Base-by-base conservation (phyloP, 2,888 invertebrate genomes). In the Cartodere bifasciata region DNA sequence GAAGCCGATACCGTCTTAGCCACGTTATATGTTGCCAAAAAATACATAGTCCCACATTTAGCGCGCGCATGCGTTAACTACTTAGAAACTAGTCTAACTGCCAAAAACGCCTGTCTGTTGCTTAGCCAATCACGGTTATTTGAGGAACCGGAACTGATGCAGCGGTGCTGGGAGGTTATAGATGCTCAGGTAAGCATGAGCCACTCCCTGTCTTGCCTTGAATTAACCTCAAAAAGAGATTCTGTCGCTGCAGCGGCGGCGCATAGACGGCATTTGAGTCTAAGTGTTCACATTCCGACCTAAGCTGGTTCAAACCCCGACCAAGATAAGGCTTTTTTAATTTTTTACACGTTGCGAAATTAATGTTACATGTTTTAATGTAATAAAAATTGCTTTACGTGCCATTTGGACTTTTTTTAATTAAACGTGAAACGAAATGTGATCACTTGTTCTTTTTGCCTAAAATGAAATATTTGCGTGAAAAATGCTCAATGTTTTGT, bases 111-210 rank as follows among this genome's bases (percentile, higher is more conserved):
- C 43, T 94, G 94, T 62, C 72, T 95, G 45, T 74, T 95, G 45
- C 72, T 95, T 50, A 91, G 91, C 62, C 94, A 95, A 63, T 90
- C 91, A 42, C 70, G 91, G 47, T 71, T 95, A 35, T 94, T 94
- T 67, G 94, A 95, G 64, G 94, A 95, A 63, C 87, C 90, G 35
- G 92, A 94, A 57, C 70, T 95, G 47, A 92, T 92, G 90, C 85
- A 90, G 62, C 72, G 90, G 46, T 91, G 91, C 67, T 91, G 90
- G 90, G 90, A 91, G 70, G 92, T 94, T 39, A 92, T 95, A 56
- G 94, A 94, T 65, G 94, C 94, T 32, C 86, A 86, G 82, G 85
- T 85, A 75, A 72, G 74, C 65, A 52, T 61, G 35, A 43, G 50
- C 33, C 53, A 57, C 41, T 57, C 58, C 32, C 45, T 58, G 35